Evolutionary conservation across 2,113 vertebrate species (phyloP).

Genomic region (Myanophis thanlyinensis): DNA sequence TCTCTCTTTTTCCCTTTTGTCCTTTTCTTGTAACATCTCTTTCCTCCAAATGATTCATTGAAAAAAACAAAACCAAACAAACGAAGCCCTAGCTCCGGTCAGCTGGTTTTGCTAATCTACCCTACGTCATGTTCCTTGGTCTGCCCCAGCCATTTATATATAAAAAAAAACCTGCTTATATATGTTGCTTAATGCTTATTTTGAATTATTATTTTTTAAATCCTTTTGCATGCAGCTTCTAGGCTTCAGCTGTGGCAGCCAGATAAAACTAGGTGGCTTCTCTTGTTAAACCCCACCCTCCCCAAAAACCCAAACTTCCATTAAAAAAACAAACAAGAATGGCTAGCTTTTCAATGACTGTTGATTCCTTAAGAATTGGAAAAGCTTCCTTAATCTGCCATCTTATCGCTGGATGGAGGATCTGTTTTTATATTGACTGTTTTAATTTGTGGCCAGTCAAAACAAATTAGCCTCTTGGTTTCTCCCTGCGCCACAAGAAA

Average conservation of each 20-base stretch:
- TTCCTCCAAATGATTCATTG: conserved; percentile 41
- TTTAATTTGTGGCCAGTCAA: neutral
- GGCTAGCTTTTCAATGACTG: neutral
- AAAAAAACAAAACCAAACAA: neutral
- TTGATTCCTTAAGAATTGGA: conserved; percentile 17
- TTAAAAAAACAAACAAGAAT: neutral
- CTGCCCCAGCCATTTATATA: conserved; percentile 59
- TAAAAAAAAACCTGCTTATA: conserved; percentile 68
- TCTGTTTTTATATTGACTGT: neutral
- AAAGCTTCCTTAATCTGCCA: neutral
- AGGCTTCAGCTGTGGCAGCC: conserved; percentile 7
- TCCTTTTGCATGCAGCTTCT: neutral
- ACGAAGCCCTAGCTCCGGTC: conserved; percentile 41
- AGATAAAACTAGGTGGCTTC: neutral
- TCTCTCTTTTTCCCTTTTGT: conserved; percentile 59
- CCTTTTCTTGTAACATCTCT: conserved; percentile 51
- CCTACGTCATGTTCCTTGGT: conserved; percentile 41
- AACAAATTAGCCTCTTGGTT: neutral
- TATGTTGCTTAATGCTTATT: conserved; percentile 27
- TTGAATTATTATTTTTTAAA: neutral
- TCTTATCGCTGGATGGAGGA: neutral
- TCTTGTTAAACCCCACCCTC: neutral
- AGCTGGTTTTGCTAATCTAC: conserved; percentile 45
- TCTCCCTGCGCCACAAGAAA: neutral
- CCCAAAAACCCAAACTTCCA: neutral